Evolutionary conservation across 64 coral and sea anemone genomes (phyloP).

Genomic region (Montipora sp.): DNA sequence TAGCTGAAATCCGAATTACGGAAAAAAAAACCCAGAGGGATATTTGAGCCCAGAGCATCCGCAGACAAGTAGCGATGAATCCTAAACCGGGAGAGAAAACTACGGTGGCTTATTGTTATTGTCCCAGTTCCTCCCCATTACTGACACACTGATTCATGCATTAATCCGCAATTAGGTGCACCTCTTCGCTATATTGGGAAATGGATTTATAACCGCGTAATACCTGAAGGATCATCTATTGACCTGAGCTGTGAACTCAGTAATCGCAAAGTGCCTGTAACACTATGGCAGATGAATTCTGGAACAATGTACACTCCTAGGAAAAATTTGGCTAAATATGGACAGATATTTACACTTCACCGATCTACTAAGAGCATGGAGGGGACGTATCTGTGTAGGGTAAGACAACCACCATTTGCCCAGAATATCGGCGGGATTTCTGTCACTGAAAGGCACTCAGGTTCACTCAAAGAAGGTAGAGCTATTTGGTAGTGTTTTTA

Average conservation of each 20-base stretch:
- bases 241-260: constrained; percentile 28
- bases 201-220: not conserved
- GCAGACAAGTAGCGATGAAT: too few relatives aligned
- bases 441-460: not conserved
- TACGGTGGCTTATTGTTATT: too few relatives aligned
- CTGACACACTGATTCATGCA: not conserved
- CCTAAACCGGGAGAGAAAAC: too few relatives aligned
- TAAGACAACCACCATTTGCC: not conserved
- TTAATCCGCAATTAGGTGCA: not conserved
- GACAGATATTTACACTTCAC: constrained; percentile 45
- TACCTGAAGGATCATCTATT: constrained; percentile 42
- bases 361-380: not conserved
- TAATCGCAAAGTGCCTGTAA: not conserved
- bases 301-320: constrained; percentile 21
- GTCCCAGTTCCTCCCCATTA: too few relatives aligned
- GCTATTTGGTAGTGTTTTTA: not conserved
- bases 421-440: constrained; percentile 6
- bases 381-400: constrained; percentile 44
- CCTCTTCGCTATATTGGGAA: not conserved
- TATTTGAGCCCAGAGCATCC: too few relatives aligned
- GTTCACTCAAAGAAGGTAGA: too few relatives aligned
- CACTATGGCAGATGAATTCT: constrained; percentile 27
- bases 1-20: too few relatives aligned
- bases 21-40: too few relatives aligned
- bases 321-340: constrained; percentile 35